Conservation (phyloP, 2,888 invertebrate genomes). For the Trichacis sp. region DNA sequence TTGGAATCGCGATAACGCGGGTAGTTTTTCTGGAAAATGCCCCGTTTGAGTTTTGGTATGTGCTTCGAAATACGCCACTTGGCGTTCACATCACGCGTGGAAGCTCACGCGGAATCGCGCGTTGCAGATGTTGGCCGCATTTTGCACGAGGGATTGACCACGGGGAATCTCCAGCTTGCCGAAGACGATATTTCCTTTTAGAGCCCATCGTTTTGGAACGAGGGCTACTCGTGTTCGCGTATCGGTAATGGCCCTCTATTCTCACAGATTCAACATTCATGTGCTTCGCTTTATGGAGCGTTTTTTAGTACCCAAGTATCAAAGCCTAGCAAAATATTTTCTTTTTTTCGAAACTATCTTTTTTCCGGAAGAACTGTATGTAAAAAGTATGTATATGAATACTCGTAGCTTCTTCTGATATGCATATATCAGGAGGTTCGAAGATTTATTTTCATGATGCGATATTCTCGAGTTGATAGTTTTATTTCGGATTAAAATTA, state of each 20-base stretch:
- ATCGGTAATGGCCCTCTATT: neutral
- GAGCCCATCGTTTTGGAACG: neutral
- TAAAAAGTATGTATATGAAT: too few species aligned
- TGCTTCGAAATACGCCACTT: constrained; percentile 31
- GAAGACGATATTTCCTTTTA: constrained; percentile 9
- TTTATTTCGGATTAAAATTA: too few species aligned
- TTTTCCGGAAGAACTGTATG: too few species aligned
- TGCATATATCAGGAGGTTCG: too few species aligned
- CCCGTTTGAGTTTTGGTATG: constrained; percentile 15
- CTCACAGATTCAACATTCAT: neutral
- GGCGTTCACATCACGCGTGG: constrained; percentile 46
- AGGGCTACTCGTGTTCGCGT: neutral
- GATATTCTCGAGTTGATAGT: too few species aligned
- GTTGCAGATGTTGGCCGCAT: constrained; percentile 47
- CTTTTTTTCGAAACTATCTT: too few species aligned
- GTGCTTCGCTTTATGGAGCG: neutral
- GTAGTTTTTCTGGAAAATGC: too few species aligned
- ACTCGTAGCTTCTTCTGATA: too few species aligned
- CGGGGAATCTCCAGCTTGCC: constrained; percentile 31
- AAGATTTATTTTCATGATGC: too few species aligned
- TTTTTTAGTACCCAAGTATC: too few species aligned
- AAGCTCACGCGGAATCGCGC: constrained; percentile 51
- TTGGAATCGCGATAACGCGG: constrained; percentile 28
- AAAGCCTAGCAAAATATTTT: too few species aligned
- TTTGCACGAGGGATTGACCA: constrained; percentile 39